Evolutionary conservation across 2,888 invertebrate genomes (phyloP).

Genomic region (Aphodius sticticus): DNA sequence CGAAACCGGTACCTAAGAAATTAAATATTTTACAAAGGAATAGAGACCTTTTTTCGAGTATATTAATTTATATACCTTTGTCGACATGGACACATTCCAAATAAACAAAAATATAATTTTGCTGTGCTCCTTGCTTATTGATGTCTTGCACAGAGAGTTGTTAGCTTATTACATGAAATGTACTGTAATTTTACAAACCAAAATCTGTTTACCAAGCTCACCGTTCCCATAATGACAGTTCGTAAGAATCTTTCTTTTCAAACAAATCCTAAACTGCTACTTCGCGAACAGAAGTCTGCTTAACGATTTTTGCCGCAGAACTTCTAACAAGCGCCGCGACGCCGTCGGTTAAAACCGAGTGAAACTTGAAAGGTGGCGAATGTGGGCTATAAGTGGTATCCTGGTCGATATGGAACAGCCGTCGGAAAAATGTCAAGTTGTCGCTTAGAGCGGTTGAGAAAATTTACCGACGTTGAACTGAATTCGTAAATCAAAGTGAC

Average conservation of each 20-base stretch:
- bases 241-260: not conserved
- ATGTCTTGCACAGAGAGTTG: no score
- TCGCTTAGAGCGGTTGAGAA: conserved; percentile 4
- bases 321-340: not conserved
- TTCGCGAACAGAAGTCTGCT: not conserved
- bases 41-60: no score
- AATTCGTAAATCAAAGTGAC: conserved; percentile 4
- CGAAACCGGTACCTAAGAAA: no score
- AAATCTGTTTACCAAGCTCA: not conserved
- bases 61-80: no score
- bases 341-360: not conserved
- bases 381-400: not conserved
- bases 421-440: conserved; percentile 4
- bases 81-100: no score
- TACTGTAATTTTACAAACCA: no score
- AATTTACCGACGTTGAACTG: not conserved
- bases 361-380: not conserved
- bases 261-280: not conserved
- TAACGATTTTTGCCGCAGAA: not conserved
- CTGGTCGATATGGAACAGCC: not conserved
- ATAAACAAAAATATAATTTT: no score
- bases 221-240: not conserved
- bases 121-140: no score
- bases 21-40: no score
- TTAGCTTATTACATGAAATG: no score